These are phyloP conservation scores for Mesocricetus auratus DNA, from an alignment of 2,113 vertebrate species.

Conservation along the genomic window DNA sequence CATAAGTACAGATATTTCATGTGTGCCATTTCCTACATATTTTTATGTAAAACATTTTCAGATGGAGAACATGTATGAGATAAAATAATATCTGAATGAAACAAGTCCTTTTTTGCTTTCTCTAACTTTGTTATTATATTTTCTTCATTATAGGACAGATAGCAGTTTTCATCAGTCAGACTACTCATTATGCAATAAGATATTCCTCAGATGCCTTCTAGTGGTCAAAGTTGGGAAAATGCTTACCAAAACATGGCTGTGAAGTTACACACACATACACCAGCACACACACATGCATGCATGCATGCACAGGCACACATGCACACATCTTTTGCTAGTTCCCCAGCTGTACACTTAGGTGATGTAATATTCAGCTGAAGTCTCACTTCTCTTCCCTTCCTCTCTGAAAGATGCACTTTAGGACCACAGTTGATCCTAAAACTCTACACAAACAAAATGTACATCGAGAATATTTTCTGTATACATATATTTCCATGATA, in stretches of 20 bases:
- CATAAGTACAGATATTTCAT: not conserved
- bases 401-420: not conserved
- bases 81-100: not conserved
- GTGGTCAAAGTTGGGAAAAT: not conserved
- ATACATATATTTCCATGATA: not conserved
- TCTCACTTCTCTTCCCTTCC: not conserved
- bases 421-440: not conserved
- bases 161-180: not conserved
- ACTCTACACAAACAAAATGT: not conserved
- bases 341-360: not conserved
- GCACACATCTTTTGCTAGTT: not conserved
- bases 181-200: not conserved
- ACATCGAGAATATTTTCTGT: not conserved
- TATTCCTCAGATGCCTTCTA: not conserved
- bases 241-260: not conserved
- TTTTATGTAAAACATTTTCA: not conserved
- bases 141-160: not conserved
- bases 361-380: not conserved
- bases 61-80: not conserved
- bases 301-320: not conserved
- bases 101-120: not conserved
- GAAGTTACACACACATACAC: not conserved
- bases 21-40: not conserved
- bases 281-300: not conserved
- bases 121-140: not conserved